Base-by-base conservation (phyloP, 2,888 invertebrate genomes). In the Macaria notata region DNA sequence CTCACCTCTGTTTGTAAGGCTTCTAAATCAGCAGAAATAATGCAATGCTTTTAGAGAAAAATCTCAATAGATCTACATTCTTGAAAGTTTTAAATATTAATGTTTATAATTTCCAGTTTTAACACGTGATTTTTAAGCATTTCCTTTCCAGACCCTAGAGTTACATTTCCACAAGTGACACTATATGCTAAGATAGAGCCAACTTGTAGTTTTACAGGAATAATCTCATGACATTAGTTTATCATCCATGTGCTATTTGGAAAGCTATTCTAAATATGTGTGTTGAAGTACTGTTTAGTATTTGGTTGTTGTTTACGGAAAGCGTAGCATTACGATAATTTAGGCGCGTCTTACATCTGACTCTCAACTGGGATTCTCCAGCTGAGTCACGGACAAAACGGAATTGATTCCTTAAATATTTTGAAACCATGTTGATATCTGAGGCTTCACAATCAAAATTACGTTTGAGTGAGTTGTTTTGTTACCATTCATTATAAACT, bases 271-370 rank as follows among this genome's bases (percentile, higher is more conserved):
- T 7, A 4, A 38, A 19, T 38, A 41, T 41, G 41, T n/a, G n/a
- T n/a, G n/a, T 4, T 36, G 43, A 57, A 56, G 50, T 49, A 58
- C 56, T 56, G 59, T 59, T 60, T 56, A 59, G 69, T 64, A 72
- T 75, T 75, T 70, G 68, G 72, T 69, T 70, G 63, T 71, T 70
- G 66, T 76, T 76, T 73, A 74, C 65, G 54, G 54, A 62, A 64
- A 65, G 64, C 55, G 56, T 41, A 67, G 50, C 53, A 65, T 68
- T 64, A 61, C 49, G 59, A 65, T 62, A 54, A 54, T 56, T 63
- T 57, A 56, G 46, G 64, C 59, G 63, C 64, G 61, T 65, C 59
- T 49, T 65, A 56, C 48, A 49, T 61, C 45, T 50, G 57, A 58
- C 59, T 70, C 69, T 60, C 59, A 66, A 54, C 49, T 53, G 65